A percentile compares a stretch with the other conserved stretches of the same genome.
phyloP scores from a whole-genome alignment of 2,113 vertebrate species.

The Elachura formosa region DNA sequence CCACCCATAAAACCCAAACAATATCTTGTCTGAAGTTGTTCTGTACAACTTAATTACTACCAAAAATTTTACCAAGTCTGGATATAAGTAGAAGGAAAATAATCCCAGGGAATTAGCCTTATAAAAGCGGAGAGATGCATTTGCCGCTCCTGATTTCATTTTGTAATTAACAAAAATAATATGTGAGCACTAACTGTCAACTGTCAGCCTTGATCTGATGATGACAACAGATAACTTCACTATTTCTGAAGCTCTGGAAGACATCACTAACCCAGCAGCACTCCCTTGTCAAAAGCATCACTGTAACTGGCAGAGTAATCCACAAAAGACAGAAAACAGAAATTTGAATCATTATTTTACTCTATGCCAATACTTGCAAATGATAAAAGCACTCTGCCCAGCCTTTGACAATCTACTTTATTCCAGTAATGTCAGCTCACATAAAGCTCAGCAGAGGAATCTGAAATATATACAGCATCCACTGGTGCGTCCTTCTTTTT shows the following conservation, averaged over 20 bases:
- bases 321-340: slow-evolving; percentile 68
- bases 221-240: slow-evolving; percentile 49
- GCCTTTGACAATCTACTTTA: slow-evolving; percentile 43
- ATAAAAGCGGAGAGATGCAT: not conserved
- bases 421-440: slow-evolving; percentile 1
- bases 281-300: slow-evolving; percentile 70
- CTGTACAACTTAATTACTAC: not conserved
- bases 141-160: not conserved
- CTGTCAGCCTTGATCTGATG: slow-evolving; percentile 52
- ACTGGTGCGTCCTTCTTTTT: not conserved
- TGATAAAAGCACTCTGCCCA: slow-evolving; percentile 5
- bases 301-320: slow-evolving; percentile 30
- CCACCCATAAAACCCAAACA: not conserved
- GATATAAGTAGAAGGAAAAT: not conserved
- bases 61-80: not conserved
- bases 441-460: slow-evolving; percentile 29
- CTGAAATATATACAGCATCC: not conserved
- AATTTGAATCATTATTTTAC: slow-evolving; percentile 51
- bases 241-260: slow-evolving; percentile 59
- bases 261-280: slow-evolving; percentile 62
- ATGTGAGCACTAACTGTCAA: slow-evolving; percentile 16
- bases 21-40: not conserved
- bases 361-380: slow-evolving; percentile 55
- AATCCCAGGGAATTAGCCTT: not conserved
- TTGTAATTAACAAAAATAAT: slow-evolving; percentile 35